Evolutionary conservation across 2,888 invertebrate genomes (phyloP), one percentile per base, ranked within the genome.

Genomic region (Mimumesa dahlbomi): DNA sequence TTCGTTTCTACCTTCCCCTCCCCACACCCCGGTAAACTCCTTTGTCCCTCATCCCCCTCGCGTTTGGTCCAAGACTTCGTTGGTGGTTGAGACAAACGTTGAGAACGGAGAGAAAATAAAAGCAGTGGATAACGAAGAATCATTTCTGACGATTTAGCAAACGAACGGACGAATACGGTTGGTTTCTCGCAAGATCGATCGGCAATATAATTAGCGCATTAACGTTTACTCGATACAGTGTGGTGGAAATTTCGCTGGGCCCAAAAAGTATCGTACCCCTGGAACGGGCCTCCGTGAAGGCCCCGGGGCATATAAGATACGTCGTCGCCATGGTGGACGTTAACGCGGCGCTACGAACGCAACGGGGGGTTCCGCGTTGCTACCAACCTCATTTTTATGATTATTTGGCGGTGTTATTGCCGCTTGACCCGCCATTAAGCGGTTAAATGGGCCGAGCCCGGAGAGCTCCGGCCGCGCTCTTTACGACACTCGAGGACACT

Each of bases 381-480:
- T 84, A 85, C 83, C 84, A 82, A 70, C 77, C 77, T 73, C 75
- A 74, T 84, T 84, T 86, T 86, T 85, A 85, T 81, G 83, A 85
- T 85, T 84, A 86, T 86, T 86, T 73, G 79, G 74, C 77, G 73
- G 84, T 77, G 81, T 86, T 86, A 86, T 85, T 82, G 83, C 83
- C 84, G 80, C 85, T 85, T 84, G 85, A 87, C 86, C 84, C 73
- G 75, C 76, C 81, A 84, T 85, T 84, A 85, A 85, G 70, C 84
- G 81, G 82, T 84, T 84, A 83, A 87, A 85, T 59, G 83, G 79
- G 64, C 82, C 77, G 59, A 63, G 56, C 48, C 54, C 73, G 77
- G 73, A 79, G 59, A 68, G 65, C 66, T 58, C 52, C 48, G 65
- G 42, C 62, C 62, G 56, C 13, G 64, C 58, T 75, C 70, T 78